Evolutionary conservation across 2,113 vertebrate species (phyloP), one percentile per base, ranked within the genome.

Genomic region (Podilymbus podiceps): DNA sequence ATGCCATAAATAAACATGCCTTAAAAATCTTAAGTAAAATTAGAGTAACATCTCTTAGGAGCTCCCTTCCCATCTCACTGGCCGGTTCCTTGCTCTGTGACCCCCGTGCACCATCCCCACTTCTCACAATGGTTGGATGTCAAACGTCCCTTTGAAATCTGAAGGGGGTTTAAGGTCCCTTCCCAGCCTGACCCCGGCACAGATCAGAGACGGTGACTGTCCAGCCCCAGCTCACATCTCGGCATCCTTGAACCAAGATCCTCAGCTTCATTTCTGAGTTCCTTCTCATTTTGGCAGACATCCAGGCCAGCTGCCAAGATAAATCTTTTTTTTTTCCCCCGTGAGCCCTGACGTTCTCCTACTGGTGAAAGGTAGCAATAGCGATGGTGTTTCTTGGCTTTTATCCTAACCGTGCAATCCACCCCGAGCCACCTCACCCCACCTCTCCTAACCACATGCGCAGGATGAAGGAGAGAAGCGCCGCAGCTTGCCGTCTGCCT

Each of bases 301-400:
- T 69, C 90, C 92, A 95, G 69, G 22, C 73, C 92, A 95, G 92
- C 84, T 93, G 92, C 89, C 92, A 89, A 97, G 95, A 87, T 76
- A 95, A 96, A 87, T 56, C 49, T 50, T 56, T 40, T 78, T 42
- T 50, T 78, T 18, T 55, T 18, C 30, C 21, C 40, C 47, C 79
- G 2, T 2, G 9, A 91, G 73, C 80, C 81, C 86, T 68, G 56
- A 72, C 0, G 20, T 93, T 90, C 93, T 88, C 82, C 92, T 90
- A 46, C 92, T 71, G 80, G 49, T 3, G 5, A 94, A 93, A 94
- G 86, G 92, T 69, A 82, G 76, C 79, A 90, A 11, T 1, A 68
- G 69, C 7, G 53, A 53, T 76, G 56, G 81, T 88, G 77, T 95
- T 94, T 64, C 91, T 91, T 96, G 94, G 93, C 93, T 94, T 89